Evolutionary conservation across 2,888 invertebrate genomes (phyloP).

Genomic region (Drosophila cyrtoloma): DNA sequence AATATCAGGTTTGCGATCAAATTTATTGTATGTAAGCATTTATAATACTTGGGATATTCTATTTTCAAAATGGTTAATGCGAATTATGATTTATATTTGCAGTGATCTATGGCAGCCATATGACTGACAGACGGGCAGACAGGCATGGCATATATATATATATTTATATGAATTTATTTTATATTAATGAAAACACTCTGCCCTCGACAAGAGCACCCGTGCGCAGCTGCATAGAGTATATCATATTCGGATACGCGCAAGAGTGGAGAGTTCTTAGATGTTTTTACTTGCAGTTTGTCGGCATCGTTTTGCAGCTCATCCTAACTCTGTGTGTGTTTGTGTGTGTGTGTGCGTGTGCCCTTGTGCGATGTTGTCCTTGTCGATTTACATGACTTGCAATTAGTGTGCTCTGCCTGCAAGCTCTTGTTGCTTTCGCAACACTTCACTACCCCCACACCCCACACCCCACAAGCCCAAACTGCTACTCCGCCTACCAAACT

Average conservation of each 20-base stretch:
- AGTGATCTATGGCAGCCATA: too few species aligned
- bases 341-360: slow-evolving; percentile 18
- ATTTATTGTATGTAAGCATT: not conserved
- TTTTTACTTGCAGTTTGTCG: slow-evolving; percentile 54
- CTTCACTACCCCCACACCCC: slow-evolving; percentile 26
- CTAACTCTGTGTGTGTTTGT: slow-evolving; percentile 44
- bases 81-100: too few species aligned
- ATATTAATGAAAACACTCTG: not conserved
- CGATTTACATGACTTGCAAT: slow-evolving; percentile 79
- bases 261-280: slow-evolving; percentile 11
- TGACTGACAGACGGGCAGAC: too few species aligned
- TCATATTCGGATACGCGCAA: not conserved
- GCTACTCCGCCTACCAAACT: not conserved
- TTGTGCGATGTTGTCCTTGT: slow-evolving; percentile 64
- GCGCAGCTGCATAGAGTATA: not conserved
- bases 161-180: not conserved
- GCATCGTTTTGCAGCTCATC: slow-evolving; percentile 55
- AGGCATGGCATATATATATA: not conserved
- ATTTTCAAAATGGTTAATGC: too few species aligned
- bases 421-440: slow-evolving; percentile 68
- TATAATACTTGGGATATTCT: too few species aligned
- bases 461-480: too few species aligned
- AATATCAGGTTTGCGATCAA: not conserved
- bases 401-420: slow-evolving; percentile 69
- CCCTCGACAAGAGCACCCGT: not conserved